phyloP scores from a whole-genome alignment of 2,888 invertebrate genomes.

The Heteromyza rotundicornis region DNA sequence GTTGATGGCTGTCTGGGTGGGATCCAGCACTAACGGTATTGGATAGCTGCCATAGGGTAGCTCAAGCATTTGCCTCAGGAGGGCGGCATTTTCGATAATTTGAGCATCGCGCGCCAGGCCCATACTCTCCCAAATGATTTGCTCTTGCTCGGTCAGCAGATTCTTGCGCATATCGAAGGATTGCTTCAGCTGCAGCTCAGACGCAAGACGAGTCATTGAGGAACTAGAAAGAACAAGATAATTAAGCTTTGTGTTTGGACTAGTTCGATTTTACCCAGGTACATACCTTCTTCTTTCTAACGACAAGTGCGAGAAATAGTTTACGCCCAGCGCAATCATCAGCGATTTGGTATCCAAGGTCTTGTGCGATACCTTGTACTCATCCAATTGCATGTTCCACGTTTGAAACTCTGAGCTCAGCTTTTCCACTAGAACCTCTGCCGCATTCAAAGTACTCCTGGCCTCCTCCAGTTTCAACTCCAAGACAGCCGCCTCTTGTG shows the following conservation, averaged over 20 bases:
- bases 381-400: constrained; percentile 77
- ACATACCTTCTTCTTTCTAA: constrained; percentile 62
- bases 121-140: constrained; percentile 65
- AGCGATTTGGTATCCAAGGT: constrained; percentile 57
- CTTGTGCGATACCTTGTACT: constrained; percentile 58
- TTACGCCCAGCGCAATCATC: constrained; percentile 52
- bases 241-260: neutral
- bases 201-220: constrained; percentile 41
- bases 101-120: constrained; percentile 60
- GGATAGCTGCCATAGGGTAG: constrained; percentile 55
- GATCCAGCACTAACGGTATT: constrained; percentile 86
- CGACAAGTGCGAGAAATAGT: constrained; percentile 52
- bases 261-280: neutral
- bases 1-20: constrained; percentile 79
- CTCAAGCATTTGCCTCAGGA: constrained; percentile 54
- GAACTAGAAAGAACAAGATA: constrained; percentile 35
- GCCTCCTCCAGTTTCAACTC: constrained; percentile 78
- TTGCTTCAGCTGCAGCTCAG: constrained; percentile 44
- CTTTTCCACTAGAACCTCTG: constrained; percentile 82
- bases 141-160: constrained; percentile 59
- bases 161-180: constrained; percentile 48
- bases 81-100: constrained; percentile 60
- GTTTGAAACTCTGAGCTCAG: constrained; percentile 86
- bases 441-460: constrained; percentile 72
- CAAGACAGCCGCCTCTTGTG: constrained; percentile 92